Base-by-base conservation (phyloP, 2,797 vertebrate species). In the Tenualosa ilisha region DNA sequence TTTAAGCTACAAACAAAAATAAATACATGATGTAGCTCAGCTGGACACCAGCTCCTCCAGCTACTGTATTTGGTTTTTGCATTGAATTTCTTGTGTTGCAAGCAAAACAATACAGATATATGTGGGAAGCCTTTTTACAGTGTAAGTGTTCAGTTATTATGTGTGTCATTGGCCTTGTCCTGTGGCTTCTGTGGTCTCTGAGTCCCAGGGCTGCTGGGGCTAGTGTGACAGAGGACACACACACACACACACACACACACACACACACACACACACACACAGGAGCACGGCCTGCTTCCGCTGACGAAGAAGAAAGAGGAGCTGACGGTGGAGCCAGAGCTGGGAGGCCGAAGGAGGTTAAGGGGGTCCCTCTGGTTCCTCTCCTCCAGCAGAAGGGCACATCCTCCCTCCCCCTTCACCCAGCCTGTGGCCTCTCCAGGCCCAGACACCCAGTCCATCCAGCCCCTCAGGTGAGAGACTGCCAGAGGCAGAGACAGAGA, bases 171-270 rank as follows among this genome's bases (percentile, higher is more conserved):
- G 54, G 54, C 54, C 20, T 6, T 56, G 54, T 20, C 20, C 54
- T 56, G 54, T 63, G 59, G 22, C 22, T 63, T 51, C 50, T 51
- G 50, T 51, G 50, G 59, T 63, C 6, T 63, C 22, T 24, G 59
- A 11, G 72, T 40, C 15, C 1, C 68, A 75, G 68, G 6, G 5
- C 26, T 20, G 40, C 72, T 79, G 40, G 8, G 0, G 31, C 31
- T 31, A 1, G 17, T 51, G 13, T 46, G 72, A 56, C 54, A 72
- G 31, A 7, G 6, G 15, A 72, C 31, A 72, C 68, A 68, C 63
- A 68, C 63, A 68, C 63, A 68, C 63, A 68, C 63, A 65, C 63
- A 65, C 63, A 65, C 63, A 65, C 63, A 65, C 63, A 65, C n/a
- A 65, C 63, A 65, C 63, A 65, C 24, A 68, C 63, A 68, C 26